Conservation (phyloP, 2,113 vertebrate species). For the Atlantisia rogersi region DNA sequence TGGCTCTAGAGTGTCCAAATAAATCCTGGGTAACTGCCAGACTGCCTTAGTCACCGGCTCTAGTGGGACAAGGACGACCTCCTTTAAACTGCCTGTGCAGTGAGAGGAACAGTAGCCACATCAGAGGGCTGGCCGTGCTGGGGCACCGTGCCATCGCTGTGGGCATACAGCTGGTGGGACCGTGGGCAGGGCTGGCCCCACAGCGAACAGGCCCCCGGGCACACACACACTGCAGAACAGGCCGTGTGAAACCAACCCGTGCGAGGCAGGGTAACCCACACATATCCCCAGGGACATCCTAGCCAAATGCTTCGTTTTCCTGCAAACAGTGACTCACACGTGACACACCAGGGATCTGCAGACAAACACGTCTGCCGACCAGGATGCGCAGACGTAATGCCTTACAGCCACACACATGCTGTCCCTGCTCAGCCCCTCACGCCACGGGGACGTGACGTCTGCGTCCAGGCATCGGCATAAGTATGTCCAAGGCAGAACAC, state of each 20-base stretch:
- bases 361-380: not conserved
- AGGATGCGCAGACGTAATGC: not conserved
- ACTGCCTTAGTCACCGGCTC: not conserved
- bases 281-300: accelerated
- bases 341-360: not conserved
- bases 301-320: accelerated
- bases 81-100: not conserved
- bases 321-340: not conserved
- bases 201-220: not conserved
- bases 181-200: not conserved
- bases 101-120: not conserved
- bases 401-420: not conserved
- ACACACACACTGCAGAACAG: not conserved
- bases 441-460: not conserved
- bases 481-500: not conserved
- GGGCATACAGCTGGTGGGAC: not conserved
- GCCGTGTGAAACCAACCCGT: not conserved
- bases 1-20: conserved; percentile 20
- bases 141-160: accelerated
- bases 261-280: not conserved
- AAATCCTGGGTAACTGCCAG: conserved; percentile 60
- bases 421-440: not conserved
- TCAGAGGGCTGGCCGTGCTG: accelerated
- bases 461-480: not conserved
- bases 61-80: not conserved